A percentile compares a stretch with the other conserved stretches of the same genome.
These are phyloP conservation scores for Ammodytes marinus DNA, from an alignment of 2,113 vertebrate genomes.

Conservation along the genomic window DNA sequence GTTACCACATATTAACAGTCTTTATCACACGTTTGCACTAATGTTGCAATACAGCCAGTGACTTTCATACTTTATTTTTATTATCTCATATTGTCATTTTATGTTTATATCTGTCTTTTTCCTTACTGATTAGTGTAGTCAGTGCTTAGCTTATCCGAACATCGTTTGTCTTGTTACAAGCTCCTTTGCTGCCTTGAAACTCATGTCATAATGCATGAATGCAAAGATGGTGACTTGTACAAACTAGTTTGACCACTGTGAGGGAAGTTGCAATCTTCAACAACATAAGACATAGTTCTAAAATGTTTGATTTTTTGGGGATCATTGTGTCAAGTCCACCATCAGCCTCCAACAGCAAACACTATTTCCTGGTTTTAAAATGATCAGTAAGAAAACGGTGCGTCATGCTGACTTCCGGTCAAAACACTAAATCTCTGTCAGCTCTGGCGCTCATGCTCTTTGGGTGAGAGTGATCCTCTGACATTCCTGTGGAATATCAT, in stretches of 20 bases:
- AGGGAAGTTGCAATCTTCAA: too few species aligned
- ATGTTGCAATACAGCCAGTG: neutral
- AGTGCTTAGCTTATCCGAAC: neutral
- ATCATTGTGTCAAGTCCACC: too few species aligned
- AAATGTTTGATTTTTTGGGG: too few species aligned
- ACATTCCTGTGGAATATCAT: neutral
- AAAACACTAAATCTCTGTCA: neutral
- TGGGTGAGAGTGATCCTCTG: neutral
- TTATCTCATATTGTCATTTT: neutral
- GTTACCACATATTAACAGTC: neutral
- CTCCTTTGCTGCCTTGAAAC: too few species aligned
- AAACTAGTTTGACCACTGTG: too few species aligned
- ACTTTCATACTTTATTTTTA: neutral
- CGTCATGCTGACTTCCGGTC: conserved; percentile 3
- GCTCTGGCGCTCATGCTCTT: neutral
- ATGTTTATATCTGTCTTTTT: neutral
- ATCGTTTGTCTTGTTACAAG: neutral
- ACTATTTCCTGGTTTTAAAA: neutral
- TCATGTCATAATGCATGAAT: too few species aligned
- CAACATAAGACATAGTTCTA: too few species aligned
- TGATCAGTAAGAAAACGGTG: neutral
- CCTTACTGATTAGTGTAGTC: too few species aligned
- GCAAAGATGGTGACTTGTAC: too few species aligned
- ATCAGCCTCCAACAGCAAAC: neutral
- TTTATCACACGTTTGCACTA: neutral